Base-by-base conservation (phyloP, 2,888 invertebrate species). In the Drosophila stalkeri region DNA sequence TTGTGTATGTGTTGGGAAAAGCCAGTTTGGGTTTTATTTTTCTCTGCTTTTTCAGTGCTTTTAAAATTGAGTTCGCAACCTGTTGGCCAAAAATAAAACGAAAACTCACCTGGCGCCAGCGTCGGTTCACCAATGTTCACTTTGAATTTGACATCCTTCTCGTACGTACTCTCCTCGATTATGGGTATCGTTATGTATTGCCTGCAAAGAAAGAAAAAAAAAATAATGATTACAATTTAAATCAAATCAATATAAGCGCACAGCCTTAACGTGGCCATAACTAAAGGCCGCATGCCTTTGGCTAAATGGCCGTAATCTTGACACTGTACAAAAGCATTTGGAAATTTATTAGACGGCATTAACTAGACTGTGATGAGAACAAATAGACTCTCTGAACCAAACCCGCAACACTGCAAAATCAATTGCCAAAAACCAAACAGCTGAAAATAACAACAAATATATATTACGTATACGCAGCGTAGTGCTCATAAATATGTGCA, bases 161-260 rank as follows among this genome's bases (percentile, higher is more conserved):
- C 99, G 93, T 99, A 99, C 91, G 98, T 98, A 94, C 99, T 99
- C 92, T 99, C 98, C 94, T 99, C 99, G 81, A 97, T 95, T 77
- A 99, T 98, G 87, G 96, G 96, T 77, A 99, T 94, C 57, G 95
- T 94, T 91, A 99, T 97, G 90, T 94, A 94, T 94, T 98, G 97
- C 92, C 99, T 99, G 96, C 31, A 96, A 96, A 8, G 27, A 14
- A 47, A 18, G 96, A 96, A 11, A 39, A 14, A 57, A 52, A 47
- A 43, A 11, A 51, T n/a, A n/a, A 1, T 20, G 41, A 72, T 76
- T 67, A 82, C 56, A 57, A 44, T 54, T 52, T 9, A 46, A 64
- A 68, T 68, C 51, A 64, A 69, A 44, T 64, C 55, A 47, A 59
- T 67, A 39, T 41, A 67, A 41, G 41, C 16, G 31, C 44, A 78